Evolutionary conservation across 2,113 vertebrate species (phyloP), one percentile per base, ranked within the genome.

Genomic region (Excalfactoria chinensis): DNA sequence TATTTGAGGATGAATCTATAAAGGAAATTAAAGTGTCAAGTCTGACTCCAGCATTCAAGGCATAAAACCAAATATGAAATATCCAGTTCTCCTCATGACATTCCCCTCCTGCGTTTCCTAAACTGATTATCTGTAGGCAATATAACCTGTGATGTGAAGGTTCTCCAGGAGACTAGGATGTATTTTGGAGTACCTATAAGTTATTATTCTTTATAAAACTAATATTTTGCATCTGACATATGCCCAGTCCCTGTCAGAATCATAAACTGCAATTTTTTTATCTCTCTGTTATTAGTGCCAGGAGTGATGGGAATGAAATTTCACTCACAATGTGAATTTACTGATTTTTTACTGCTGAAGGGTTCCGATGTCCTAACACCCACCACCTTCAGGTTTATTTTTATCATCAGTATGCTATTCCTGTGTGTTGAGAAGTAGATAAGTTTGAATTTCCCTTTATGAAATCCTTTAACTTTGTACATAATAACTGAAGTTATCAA

Each of bases 61-160:
- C 67, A 37, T 26, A 46, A 85, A 53, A 20, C 48, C 46, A 48
- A 73, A 71, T 14, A 34, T 25, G 37, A 84, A 64, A 41, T 21
- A 56, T 32, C 55, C 46, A 26, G 41, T 48, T 26, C 17, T 87
- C 49, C 25, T 30, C 12, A 1, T 28, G 67, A 41, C 44, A 25
- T 34, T 82, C 35, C 11, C 73, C 5, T 66, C 60, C 37, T 6
- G 8, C 34, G 11, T 19, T 49, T 79, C 71, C 64, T 66, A 51
- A 73, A 69, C 14, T 26, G 49, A 63, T 67, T 37, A 66, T 82
- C 55, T 75, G 28, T 58, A 82, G 63, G 28, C n/a, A 79, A 20
- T 0, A 0, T 40, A 44, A 44, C 34, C 72, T 0, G 0, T 53
- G 63, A 69, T 34, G 64, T 56, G 73, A 43, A 93, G 28, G n/a